Conservation (phyloP, 2,797 vertebrate species). For the Tapirus indicus region DNA sequence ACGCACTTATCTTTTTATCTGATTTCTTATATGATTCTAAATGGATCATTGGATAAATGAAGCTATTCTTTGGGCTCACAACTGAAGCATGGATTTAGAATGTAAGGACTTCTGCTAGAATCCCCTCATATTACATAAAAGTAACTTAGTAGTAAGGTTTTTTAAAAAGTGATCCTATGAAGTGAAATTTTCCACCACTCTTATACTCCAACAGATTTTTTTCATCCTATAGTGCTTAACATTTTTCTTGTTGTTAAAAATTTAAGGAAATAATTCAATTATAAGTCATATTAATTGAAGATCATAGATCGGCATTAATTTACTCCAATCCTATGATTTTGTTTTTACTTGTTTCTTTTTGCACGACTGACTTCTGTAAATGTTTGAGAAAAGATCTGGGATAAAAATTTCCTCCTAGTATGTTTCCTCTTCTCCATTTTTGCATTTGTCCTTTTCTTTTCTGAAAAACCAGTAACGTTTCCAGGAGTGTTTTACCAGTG, state of each 20-base stretch:
- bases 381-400: constrained; percentile 1
- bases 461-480: not conserved
- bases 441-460: not conserved
- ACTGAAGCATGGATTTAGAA: constrained; percentile 52
- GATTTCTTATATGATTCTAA: constrained; percentile 66
- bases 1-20: constrained; percentile 67
- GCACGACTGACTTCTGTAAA: not conserved
- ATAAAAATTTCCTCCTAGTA: not conserved
- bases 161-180: not conserved
- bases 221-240: not conserved
- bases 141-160: not conserved
- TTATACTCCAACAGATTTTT: not conserved
- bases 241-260: not conserved
- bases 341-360: not conserved
- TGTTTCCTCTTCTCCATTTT: not conserved
- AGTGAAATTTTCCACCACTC: not conserved
- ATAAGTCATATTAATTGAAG: not conserved
- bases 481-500: not conserved
- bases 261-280: not conserved
- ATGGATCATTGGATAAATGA: constrained; percentile 49
- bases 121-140: constrained; percentile 24
- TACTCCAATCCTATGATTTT: not conserved
- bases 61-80: constrained; percentile 52
- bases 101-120: constrained; percentile 54
- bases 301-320: not conserved